Conservation (phyloP, 2,113 vertebrate genomes). For the Dipodomys merriami region DNA sequence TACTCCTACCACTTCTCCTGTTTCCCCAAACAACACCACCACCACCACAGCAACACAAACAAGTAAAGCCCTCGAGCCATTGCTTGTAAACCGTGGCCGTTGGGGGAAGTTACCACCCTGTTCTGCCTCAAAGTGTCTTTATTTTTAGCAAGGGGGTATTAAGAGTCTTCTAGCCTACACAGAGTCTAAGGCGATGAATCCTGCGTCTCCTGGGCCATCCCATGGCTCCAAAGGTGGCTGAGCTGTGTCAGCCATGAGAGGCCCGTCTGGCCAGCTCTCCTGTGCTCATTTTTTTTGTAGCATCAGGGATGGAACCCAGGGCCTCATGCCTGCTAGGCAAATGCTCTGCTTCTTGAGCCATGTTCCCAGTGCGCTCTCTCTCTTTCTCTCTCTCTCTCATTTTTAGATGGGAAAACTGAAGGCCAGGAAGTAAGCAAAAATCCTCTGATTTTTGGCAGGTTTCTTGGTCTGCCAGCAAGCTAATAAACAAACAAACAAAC, state of each 20-base stretch:
- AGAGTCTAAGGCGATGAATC: neutral
- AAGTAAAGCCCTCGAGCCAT: neutral
- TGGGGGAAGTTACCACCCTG: neutral
- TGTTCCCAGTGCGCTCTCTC: too few species aligned
- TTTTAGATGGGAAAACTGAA: neutral
- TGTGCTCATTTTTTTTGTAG: neutral
- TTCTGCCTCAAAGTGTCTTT: neutral
- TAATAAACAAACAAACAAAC: neutral
- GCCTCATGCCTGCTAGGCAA: too few species aligned
- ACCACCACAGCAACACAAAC: neutral
- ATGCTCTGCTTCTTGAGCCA: too few species aligned
- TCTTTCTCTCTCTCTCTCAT: too few species aligned
- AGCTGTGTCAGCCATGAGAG: neutral
- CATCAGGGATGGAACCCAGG: too few species aligned
- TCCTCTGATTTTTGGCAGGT: neutral
- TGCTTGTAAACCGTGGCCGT: neutral
- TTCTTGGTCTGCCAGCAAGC: neutral
- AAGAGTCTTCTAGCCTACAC: neutral
- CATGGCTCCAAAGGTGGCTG: conserved; percentile 6
- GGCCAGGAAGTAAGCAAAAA: neutral
- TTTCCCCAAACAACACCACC: neutral
- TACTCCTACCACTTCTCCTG: neutral
- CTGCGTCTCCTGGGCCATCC: neutral
- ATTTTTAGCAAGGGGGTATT: neutral
- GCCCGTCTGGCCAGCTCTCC: neutral